Base-by-base conservation (phyloP, 2,797 vertebrate species). In the Orestias chungarensis region DNA sequence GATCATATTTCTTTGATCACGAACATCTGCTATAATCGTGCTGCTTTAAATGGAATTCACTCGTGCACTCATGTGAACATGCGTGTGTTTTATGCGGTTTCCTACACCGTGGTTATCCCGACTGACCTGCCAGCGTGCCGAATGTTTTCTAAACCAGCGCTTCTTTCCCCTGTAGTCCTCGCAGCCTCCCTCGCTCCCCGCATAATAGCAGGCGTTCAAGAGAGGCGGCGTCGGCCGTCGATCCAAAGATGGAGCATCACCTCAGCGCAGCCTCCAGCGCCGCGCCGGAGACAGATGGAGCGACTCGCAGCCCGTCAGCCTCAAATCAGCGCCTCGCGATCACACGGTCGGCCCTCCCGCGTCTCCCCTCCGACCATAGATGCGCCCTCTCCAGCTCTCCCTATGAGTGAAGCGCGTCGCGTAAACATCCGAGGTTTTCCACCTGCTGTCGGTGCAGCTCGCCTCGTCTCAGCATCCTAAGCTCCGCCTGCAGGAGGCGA, bases 131-230 rank as follows among this genome's bases (percentile, higher is more conserved):
- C 85, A 88, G 81, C 78, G 76, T 80, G 83, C 69, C 74, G 70
- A 78, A 69, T 49, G 74, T 86, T 64, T 80, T 78, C 67, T 73
- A 40, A 80, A 80, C 76, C 81, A 84, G 74, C 82, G 83, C 84
- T 92, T 91, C 89, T 89, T 91, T 93, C 89, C 91, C 81, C 83
- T 89, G 59, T 55, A 57, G 81, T 93, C 86, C 82, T 62, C 71
- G 49, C 84, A 82, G 80, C 25, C 47, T 59, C 68, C 79, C 83
- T 73, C 57, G 76, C 68, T 85, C 79, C 87, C 91, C 46, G 92
- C 93, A 94, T 94, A 93, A 90, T 92, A 93, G 79, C 91, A 71
- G 75, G 86, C 59, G 71, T 86, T 82, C 80, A 69, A 66, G 73
- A 70, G 6, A 17, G 40, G 74, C 64, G 73, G 85, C 83, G 76